phyloP scores from a whole-genome alignment of 2,113 vertebrate species.

The Machaerirhynchus nigripectus region DNA sequence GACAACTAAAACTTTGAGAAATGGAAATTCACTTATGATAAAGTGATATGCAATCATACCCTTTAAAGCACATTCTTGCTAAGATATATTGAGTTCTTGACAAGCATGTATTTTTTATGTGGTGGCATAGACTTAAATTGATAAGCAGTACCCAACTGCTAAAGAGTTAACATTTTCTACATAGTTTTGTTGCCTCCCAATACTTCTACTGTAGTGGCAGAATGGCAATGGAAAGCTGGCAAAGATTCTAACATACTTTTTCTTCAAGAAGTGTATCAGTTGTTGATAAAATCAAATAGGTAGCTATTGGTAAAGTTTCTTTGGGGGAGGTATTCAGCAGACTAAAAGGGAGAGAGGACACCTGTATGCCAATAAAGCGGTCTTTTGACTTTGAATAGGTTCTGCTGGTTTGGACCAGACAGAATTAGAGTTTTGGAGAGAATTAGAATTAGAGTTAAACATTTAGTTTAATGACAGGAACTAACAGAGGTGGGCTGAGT shows the following conservation, averaged over 20 bases:
- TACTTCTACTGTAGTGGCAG: neutral
- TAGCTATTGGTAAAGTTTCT: neutral
- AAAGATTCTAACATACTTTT: neutral
- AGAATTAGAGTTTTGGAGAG: accelerated
- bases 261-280: neutral
- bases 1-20: neutral
- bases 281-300: neutral
- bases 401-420: neutral
- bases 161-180: neutral
- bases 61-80: neutral
- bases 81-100: neutral
- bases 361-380: neutral
- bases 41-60: neutral
- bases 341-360: neutral
- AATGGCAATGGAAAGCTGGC: neutral
- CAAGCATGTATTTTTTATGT: neutral
- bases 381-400: neutral
- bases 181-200: neutral
- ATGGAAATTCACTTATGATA: neutral
- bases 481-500: neutral
- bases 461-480: neutral
- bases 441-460: too few species aligned
- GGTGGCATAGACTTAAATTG: neutral
- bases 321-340: accelerated
- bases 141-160: neutral